Conservation (phyloP, 2,113 vertebrate genomes). For the Corapipo altera region DNA sequence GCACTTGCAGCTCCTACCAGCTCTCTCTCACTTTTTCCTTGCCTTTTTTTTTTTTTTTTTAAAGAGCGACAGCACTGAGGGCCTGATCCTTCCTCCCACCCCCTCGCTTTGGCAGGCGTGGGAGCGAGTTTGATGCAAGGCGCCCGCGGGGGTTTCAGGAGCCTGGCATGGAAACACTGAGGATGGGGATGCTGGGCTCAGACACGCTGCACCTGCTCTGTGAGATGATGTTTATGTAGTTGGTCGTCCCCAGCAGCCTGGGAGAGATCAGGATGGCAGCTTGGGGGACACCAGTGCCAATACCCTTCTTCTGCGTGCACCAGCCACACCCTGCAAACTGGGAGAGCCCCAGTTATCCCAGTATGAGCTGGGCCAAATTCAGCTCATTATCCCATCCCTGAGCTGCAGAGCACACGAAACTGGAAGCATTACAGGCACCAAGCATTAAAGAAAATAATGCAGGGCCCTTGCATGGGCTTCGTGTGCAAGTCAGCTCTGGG, state of each 20-base stretch:
- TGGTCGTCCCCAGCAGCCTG: not conserved
- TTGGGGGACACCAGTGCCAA: fast-evolving
- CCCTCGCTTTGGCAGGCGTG: not conserved
- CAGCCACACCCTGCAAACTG: not conserved
- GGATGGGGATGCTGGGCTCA: not conserved
- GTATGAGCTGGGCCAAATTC: not conserved
- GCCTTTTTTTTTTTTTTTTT: not conserved
- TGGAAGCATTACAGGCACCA: not conserved
- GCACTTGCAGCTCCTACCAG: not conserved
- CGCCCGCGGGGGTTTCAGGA: not conserved
- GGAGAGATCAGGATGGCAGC: not conserved
- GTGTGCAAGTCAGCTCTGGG: not conserved
- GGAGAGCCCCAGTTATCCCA: not conserved
- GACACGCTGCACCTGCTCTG: fast-evolving
- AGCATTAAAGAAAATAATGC: fast-evolving
- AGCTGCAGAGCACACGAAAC: not conserved
- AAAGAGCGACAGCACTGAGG: fast-evolving
- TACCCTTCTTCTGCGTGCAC: not conserved
- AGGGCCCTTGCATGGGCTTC: fast-evolving
- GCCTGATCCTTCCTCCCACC: not conserved
- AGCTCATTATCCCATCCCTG: not conserved
- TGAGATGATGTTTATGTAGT: not conserved
- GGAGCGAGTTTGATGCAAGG: not conserved
- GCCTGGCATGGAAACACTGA: not conserved
- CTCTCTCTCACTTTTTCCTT: not conserved